Base-by-base conservation (phyloP, 2,113 vertebrate genomes). In the Sylvietta virens region DNA sequence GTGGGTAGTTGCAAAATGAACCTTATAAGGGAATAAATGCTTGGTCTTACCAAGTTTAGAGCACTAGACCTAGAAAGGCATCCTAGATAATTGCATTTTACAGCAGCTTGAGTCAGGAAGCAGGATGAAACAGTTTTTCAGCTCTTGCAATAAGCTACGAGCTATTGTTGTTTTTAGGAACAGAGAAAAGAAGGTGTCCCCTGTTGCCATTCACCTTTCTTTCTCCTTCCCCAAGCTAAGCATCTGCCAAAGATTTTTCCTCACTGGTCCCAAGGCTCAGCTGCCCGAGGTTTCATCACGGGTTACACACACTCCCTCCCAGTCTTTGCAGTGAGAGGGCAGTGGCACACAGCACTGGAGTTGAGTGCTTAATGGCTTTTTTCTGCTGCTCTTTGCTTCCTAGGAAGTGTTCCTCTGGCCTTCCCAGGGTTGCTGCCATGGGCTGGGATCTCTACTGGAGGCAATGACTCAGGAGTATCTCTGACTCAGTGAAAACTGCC, bases 31-130 rank as follows among this genome's bases (percentile, higher is more conserved):
- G 58, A 94, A 91, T 76, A 85, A 58, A 71, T 92, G 39, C 47
- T 74, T 71, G 81, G 70, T 15, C n/a, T 90, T 44, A 77, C 92
- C 81, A 93, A 92, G 88, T 97, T 95, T 95, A 95, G 93, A 92
- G 47, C 71, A 33, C 47, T 47, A 93, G 67, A 50, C 39, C 24
- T 80, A 83, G 70, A 80, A 94, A 64, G 47, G 37, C 87, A 45
- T 44, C 62, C 35, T 54, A 50, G 30, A 91, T 69, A 42, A 79
- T 47, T 80, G 71, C 4, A 3, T 82, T 95, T 87, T 56, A 60
- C 35, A 80, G 45, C 42, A 70, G 15, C 37, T 37, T 82, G 51
- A 91, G 87, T 39, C 71, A 90, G 50, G 37, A 70, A 88, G 51
- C 58, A 70, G 71, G 84, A 85, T 76, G 70, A 76, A 91, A 69